Evolutionary conservation across 2,888 invertebrate species (phyloP).

Genomic region (Tillus elongatus): DNA sequence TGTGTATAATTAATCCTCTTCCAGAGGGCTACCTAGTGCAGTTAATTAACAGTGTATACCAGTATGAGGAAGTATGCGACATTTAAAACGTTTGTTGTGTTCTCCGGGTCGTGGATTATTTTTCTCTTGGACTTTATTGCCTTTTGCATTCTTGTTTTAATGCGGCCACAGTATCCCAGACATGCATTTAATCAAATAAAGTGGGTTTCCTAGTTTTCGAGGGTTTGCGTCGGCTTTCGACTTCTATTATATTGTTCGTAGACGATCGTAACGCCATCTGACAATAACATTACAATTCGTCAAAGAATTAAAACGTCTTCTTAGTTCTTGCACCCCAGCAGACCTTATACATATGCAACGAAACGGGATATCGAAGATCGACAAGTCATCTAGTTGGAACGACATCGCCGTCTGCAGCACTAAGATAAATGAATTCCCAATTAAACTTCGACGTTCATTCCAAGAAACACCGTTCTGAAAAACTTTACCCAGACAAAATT

Average conservation of each 20-base stretch:
- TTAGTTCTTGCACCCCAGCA: too few relatives aligned
- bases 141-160: constrained; percentile 19
- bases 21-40: too few relatives aligned
- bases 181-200: constrained; percentile 30
- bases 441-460: constrained; percentile 3
- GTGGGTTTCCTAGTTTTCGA: constrained; percentile 28
- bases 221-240: constrained; percentile 16
- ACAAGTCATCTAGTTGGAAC: too few relatives aligned
- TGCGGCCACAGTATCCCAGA: constrained; percentile 20
- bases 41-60: too few relatives aligned
- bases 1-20: too few relatives aligned
- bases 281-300: too few relatives aligned
- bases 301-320: too few relatives aligned
- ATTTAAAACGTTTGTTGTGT: constrained; percentile 32
- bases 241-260: too few relatives aligned
- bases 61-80: constrained; percentile 3
- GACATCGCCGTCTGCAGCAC: too few relatives aligned
- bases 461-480: not conserved
- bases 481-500: not conserved
- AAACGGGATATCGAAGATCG: too few relatives aligned
- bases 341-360: too few relatives aligned
- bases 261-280: too few relatives aligned
- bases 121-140: constrained; percentile 22
- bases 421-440: not conserved
- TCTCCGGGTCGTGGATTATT: constrained; percentile 23